Conservation (phyloP, 1,140 invertebrate genomes). For the Trachymyrmex cornetzi region DNA sequence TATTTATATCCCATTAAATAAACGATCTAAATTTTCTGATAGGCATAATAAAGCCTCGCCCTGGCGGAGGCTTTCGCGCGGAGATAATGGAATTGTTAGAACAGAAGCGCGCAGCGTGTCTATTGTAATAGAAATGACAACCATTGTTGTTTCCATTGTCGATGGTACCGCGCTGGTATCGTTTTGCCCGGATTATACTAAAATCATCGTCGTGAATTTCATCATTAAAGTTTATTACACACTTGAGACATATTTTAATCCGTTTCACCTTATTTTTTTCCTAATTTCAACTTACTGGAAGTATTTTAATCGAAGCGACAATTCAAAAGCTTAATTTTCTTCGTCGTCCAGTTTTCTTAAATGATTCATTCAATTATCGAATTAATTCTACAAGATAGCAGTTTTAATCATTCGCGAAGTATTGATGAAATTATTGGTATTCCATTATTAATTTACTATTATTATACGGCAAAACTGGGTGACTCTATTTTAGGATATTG, state of each 20-base stretch:
- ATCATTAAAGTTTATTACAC: background rate
- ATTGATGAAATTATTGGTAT: conserved; percentile 14
- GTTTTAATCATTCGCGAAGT: background rate
- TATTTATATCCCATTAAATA: conserved; percentile 65
- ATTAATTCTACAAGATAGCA: background rate
- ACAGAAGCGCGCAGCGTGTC: conserved; percentile 59
- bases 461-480: background rate
- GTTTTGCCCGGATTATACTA: conserved; percentile 47
- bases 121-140: conserved; percentile 64
- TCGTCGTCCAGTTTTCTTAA: background rate
- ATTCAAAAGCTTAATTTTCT: conserved; percentile 8
- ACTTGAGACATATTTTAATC: conserved; percentile 14
- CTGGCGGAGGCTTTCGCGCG: conserved; percentile 49
- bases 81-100: conserved; percentile 66
- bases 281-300: background rate
- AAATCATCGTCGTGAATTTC: conserved; percentile 45
- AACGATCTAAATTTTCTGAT: conserved; percentile 66
- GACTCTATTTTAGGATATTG: background rate
- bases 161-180: conserved; percentile 46
- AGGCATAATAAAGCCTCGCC: conserved; percentile 60
- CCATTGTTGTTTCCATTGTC: conserved; percentile 63
- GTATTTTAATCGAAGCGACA: background rate
- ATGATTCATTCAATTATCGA: conserved; percentile 16
- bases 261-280: background rate
- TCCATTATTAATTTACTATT: conserved; percentile 30